phyloP scores from a whole-genome alignment of 2,888 invertebrate species.

The Malthinus flaveolus region DNA sequence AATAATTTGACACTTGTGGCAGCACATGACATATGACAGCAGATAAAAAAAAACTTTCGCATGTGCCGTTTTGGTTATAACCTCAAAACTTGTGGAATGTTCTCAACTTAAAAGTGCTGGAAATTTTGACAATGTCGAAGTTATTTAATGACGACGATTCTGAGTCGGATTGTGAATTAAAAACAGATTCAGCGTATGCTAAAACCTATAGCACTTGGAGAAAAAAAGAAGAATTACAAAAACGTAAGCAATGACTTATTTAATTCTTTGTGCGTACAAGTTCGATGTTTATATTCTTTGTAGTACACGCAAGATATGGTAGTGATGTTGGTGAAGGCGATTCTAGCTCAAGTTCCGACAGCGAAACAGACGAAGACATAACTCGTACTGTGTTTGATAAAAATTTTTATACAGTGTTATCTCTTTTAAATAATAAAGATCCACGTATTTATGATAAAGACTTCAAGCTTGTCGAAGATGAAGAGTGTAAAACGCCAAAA shows the following conservation, averaged over 20 bases:
- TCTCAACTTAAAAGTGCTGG: neutral
- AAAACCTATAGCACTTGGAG: constrained; percentile 82
- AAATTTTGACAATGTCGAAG: constrained; percentile 23
- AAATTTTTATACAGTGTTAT: constrained; percentile 84
- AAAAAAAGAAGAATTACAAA: constrained; percentile 83
- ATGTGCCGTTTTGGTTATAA: neutral
- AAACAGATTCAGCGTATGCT: constrained; percentile 80
- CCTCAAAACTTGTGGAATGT: neutral
- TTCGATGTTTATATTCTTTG: constrained; percentile 35
- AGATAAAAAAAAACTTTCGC: too few species aligned
- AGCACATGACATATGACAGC: too few species aligned
- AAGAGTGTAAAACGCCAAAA: constrained; percentile 15
- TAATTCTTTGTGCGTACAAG: neutral
- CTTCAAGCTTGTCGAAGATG: constrained; percentile 66
- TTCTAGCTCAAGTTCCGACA: constrained; percentile 61
- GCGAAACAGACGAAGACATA: constrained; percentile 63
- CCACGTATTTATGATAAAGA: constrained; percentile 84
- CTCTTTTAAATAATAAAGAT: constrained; percentile 85
- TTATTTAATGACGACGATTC: constrained; percentile 62
- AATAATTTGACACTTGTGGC: too few species aligned
- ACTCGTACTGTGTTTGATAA: constrained; percentile 71
- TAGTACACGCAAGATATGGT: constrained; percentile 78
- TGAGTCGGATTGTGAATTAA: constrained; percentile 61
- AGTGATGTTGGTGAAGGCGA: constrained; percentile 56
- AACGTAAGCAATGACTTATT: constrained; percentile 59